Conservation (phyloP, 2,888 invertebrate species). For the Coelopa pilipes region DNA sequence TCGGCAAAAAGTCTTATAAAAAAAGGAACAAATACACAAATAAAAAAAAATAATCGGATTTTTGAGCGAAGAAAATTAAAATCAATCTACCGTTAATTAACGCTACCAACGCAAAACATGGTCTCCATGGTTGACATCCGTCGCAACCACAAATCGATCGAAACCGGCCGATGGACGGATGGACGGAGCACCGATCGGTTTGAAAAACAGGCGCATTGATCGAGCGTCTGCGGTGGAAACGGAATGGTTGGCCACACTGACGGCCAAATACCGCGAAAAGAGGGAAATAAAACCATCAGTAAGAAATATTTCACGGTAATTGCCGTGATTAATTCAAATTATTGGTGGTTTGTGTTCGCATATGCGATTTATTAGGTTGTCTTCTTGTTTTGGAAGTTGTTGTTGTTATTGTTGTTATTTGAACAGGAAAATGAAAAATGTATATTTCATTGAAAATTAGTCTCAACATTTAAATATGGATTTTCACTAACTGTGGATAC, state of each 20-base stretch:
- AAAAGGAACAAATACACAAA: too few species aligned
- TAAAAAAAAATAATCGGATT: too few species aligned
- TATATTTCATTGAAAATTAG: slow-evolving; percentile 7
- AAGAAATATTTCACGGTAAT: slow-evolving; percentile 7
- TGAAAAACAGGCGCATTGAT: too few species aligned
- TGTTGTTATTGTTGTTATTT: not conserved
- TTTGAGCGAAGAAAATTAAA: not conserved
- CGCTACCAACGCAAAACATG: slow-evolving; percentile 19
- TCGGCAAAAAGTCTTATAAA: not conserved
- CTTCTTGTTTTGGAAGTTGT: not conserved
- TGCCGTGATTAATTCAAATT: slow-evolving; percentile 2
- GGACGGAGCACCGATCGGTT: too few species aligned
- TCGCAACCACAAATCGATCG: slow-evolving; percentile 22
- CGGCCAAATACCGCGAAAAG: too few species aligned
- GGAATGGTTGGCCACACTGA: too few species aligned
- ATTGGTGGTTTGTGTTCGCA: not conserved
- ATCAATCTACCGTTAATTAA: slow-evolving; percentile 24
- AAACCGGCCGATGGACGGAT: not conserved
- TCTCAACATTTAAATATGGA: not conserved
- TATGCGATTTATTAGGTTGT: not conserved
- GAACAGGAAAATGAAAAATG: slow-evolving; percentile 1
- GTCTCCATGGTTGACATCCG: slow-evolving; percentile 31
- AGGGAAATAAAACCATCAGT: not conserved
- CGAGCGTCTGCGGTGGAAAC: too few species aligned
- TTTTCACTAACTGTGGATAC: too few species aligned